Evolutionary conservation across 2,113 vertebrate species (phyloP).

Genomic region (Lycaon pictus): DNA sequence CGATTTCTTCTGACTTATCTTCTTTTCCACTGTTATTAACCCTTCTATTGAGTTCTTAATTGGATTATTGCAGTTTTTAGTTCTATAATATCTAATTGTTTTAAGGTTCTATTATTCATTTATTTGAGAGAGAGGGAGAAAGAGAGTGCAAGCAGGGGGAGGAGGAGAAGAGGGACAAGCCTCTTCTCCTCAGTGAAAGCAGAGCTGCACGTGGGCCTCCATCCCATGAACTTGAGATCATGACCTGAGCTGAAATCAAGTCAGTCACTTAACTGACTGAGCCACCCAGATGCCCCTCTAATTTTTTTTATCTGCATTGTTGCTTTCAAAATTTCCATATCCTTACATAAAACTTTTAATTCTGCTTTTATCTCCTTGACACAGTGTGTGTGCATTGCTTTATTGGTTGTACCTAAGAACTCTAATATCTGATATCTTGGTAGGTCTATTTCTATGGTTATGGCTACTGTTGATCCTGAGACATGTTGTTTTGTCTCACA

Average conservation of each 20-base stretch:
- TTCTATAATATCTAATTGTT: neutral
- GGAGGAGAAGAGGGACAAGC: neutral
- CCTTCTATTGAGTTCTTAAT: neutral
- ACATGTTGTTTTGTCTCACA: neutral
- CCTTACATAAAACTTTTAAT: conserved; percentile 44
- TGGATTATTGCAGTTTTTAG: neutral
- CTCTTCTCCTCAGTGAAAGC: neutral
- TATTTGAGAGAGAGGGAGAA: neutral
- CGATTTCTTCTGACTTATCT: neutral
- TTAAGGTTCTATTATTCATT: neutral
- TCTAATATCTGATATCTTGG: neutral
- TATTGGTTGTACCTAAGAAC: neutral
- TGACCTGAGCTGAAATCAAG: neutral
- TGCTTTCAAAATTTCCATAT: conserved; percentile 3
- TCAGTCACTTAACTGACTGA: neutral
- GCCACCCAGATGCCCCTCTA: neutral
- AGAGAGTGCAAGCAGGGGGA: neutral
- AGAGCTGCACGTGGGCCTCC: neutral
- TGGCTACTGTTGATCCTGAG: neutral
- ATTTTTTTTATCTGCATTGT: neutral
- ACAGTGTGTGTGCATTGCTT: neutral
- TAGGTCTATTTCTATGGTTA: neutral
- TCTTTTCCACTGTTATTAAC: neutral
- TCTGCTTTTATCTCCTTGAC: neutral
- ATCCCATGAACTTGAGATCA: neutral